A percentile compares a stretch with the other conserved stretches of the same genome.
Conservation (phyloP, 2,113 vertebrate genomes). For the Chlamydotis undulata region DNA sequence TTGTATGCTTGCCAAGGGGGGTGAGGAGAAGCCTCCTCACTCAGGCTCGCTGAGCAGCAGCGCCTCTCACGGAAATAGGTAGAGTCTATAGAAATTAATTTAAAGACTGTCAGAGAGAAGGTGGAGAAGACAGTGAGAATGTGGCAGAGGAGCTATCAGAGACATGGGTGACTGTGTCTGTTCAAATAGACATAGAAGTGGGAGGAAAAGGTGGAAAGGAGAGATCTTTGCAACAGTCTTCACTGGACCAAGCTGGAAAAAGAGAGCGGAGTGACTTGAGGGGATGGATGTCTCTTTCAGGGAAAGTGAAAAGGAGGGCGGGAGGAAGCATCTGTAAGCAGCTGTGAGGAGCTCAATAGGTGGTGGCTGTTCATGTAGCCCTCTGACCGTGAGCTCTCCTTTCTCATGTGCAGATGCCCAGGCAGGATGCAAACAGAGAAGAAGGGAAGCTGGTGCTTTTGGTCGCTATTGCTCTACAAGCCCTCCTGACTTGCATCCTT, state of each 20-base stretch:
- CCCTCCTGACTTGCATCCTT: neutral
- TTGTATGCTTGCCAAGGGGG: neutral
- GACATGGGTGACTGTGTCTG: accelerated
- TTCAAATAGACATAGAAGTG: accelerated
- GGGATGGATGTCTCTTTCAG: neutral
- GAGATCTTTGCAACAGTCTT: neutral
- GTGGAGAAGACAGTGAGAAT: neutral
- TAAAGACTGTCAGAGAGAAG: neutral
- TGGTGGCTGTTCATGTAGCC: accelerated
- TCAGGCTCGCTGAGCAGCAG: accelerated
- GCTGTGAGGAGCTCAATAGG: neutral
- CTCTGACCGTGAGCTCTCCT: neutral
- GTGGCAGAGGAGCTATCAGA: neutral
- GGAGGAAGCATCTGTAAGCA: neutral
- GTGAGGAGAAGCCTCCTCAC: neutral
- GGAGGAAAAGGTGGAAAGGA: neutral
- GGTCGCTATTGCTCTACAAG: neutral
- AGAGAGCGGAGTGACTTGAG: neutral
- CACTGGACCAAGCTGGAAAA: neutral
- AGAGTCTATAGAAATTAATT: neutral
- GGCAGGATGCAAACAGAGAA: neutral
- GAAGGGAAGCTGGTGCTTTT: neutral
- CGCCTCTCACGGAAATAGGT: neutral
- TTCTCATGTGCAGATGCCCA: neutral
- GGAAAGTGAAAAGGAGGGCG: neutral